These are phyloP conservation scores for Macropis europaea DNA, from an alignment of 2,888 invertebrate species.

Conservation along the genomic window DNA sequence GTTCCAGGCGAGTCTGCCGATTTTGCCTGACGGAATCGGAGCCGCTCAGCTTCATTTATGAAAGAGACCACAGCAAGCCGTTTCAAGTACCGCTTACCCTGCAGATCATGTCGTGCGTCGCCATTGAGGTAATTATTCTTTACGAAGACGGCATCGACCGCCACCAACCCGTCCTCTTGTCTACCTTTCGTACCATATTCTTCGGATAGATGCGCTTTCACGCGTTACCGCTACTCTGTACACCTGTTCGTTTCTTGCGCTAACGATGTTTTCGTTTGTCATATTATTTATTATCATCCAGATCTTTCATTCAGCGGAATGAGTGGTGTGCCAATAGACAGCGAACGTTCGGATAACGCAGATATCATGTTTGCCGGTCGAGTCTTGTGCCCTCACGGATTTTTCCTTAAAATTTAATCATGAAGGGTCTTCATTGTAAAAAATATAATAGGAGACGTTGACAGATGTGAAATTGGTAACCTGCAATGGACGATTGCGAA, in stretches of 20 bases:
- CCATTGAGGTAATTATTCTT: conserved; percentile 85
- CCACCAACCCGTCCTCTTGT: conserved; percentile 10
- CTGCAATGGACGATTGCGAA: background rate
- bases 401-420: background rate
- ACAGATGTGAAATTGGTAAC: background rate
- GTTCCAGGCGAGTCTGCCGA: conserved; percentile 86
- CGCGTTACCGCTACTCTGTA: background rate
- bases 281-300: conserved; percentile 9
- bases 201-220: background rate
- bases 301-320: conserved; percentile 8
- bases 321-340: conserved; percentile 14
- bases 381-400: background rate
- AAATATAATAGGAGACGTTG: too few relatives aligned
- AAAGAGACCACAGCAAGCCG: conserved; percentile 82
- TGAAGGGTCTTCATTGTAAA: background rate
- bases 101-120: conserved; percentile 89
- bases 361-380: conserved; percentile 20
- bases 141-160: conserved; percentile 35
- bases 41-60: conserved; percentile 85
- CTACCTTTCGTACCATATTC: conserved; percentile 8
- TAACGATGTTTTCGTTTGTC: background rate
- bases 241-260: background rate
- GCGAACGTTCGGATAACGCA: conserved; percentile 19
- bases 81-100: conserved; percentile 85
- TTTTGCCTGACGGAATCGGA: conserved; percentile 87